phyloP scores from a whole-genome alignment of 2,797 vertebrate genomes.

The Mus caroli region DNA sequence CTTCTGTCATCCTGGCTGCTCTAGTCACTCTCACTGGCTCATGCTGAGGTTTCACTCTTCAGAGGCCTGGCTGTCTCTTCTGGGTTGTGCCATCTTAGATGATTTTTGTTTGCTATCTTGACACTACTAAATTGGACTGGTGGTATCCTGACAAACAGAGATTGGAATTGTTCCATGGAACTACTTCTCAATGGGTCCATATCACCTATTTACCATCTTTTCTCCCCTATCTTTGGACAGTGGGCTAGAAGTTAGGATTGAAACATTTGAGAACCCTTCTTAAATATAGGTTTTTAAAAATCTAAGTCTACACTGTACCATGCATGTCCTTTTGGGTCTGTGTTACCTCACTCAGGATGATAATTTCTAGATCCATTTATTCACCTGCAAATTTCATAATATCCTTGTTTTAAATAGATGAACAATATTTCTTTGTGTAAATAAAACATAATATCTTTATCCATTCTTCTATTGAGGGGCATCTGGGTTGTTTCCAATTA shows the following conservation, averaged over 20 bases:
- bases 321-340: not conserved
- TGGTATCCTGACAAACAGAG: not conserved
- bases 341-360: not conserved
- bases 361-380: not conserved
- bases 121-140: not conserved
- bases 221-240: not conserved
- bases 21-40: not conserved
- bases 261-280: not conserved
- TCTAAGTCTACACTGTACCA: not conserved
- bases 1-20: not conserved
- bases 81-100: not conserved
- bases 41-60: not conserved
- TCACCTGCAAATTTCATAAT: not conserved
- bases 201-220: not conserved
- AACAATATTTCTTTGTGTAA: not conserved
- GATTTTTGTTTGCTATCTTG: not conserved
- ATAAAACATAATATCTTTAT: not conserved
- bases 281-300: not conserved
- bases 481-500: not conserved
- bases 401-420: not conserved
- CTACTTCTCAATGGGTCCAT: not conserved
- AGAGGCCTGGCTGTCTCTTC: not conserved
- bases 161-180: not conserved
- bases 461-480: not conserved
- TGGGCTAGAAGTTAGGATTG: not conserved